Base-by-base conservation (phyloP, 2,888 invertebrate species). In the Machimus rusticus region DNA sequence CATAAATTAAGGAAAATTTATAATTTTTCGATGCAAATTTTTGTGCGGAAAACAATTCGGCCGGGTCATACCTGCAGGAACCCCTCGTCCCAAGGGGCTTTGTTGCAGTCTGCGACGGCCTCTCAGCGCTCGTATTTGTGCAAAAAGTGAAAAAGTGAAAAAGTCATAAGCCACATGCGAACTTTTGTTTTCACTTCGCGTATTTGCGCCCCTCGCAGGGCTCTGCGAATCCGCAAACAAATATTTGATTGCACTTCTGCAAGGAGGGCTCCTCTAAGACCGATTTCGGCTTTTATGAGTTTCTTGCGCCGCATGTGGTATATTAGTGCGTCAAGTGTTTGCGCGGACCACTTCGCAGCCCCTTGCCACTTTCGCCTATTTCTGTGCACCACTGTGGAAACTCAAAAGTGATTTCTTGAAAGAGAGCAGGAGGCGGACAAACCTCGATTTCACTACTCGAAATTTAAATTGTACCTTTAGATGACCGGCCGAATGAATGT, bases 1-100 rank as follows among this genome's bases (percentile, higher is more conserved):
- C 87, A 87, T 87, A 88, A 88, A 88, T 87, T 88, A 86, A 86
- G 86, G 88, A 88, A 87, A 88, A 88, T 88, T 88, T 88, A 88
- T 81, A 88, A 88, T 88, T 87, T 87, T 79, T 79, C 51, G 43
- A 88, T 87, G 87, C 74, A 85, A 88, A 87, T 87, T 86, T 86
- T 87, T 66, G 28, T 66, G 66, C 23, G 66, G 66, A 66, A 66
- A 66, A 66, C 66, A 66, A 66, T 66, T 66, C 66, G 66, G 23
- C 66, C 28, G 23, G 66, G 66, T 66, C 66, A 66, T 66, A 66
- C 66, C 23, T 66, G 66, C 66, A 12, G 19, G 28, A n/a, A 28
- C 66, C 28, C 66, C 66, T 66, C 23, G 23, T 19, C 66, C 23
- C 66, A 66, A 66, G 66, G 66, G 66, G 66, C 28, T 19, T 28